Base-by-base conservation (phyloP, 2,888 invertebrate genomes). In the Ommatoiulus sabulosus region DNA sequence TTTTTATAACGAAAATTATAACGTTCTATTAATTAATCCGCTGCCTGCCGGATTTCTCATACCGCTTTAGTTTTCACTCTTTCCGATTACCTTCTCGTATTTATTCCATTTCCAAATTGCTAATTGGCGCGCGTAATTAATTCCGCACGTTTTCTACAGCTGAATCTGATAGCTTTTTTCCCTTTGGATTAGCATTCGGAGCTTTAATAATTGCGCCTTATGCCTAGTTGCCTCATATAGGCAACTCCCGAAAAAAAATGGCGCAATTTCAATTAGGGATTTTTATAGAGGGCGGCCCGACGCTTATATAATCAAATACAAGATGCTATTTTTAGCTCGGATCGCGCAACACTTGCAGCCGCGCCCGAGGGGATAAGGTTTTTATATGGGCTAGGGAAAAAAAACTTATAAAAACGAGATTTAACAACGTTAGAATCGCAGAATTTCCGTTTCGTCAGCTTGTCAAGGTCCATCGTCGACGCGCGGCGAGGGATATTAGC, bases 91-190 rank as follows among this genome's bases (percentile, higher is more conserved):
- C 52, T 12, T 52, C 52, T 52, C 52, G 35, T 35, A 35, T 35
- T 12, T 52, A 52, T 52, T 52, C 12, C 52, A 52, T 15, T 12
- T 52, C 63, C 63, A 63, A 72, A 24, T 72, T 72, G 72, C 72
- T 72, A 72, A 72, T 72, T 24, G 72, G 24, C 24, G 72, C 72
- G 20, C 10, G 72, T 72, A 72, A 72, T 72, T 72, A 72, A 72
- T 72, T 72, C 20, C 63, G 15, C 63, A 52, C 52, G 12, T 12
- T 15, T 52, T 52, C 52, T 12, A 12, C 52, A 52, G 4, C 52
- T 52, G 52, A 52, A 52, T 7, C 63, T 20, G 17, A 63, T 63
- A 35, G 35, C 35, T 35, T 17, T 3, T 20, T n/a, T 63, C n/a
- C 63, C 17, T n/a, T 17, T 20, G n/a, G 63, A 4, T 63, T n/a